Base-by-base conservation (phyloP, 2,113 vertebrate genomes). In the Mormoops blainvillei region DNA sequence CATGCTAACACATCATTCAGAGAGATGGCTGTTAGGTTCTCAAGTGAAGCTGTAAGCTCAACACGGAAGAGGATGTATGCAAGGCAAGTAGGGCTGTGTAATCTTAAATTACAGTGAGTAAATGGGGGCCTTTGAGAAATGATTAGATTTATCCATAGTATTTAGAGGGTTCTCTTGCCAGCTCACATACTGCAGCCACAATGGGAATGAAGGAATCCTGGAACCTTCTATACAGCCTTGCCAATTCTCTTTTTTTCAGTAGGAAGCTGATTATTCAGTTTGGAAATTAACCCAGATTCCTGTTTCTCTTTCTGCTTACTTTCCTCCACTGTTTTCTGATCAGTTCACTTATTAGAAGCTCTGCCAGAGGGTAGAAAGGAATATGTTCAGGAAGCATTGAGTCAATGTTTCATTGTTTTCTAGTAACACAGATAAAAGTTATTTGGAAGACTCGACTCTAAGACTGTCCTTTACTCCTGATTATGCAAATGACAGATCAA, bases 241-340 rank as follows among this genome's bases (percentile, higher is more conserved):
- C 97, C 97, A 98, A 97, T 95, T 96, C 95, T 92, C 89, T 92
- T 73, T 73, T 92, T 91, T 63, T 43, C 18, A 96, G 95, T 93
- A 97, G 94, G 97, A 97, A 96, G 97, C 95, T 97, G 97, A 98
- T 98, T 98, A 98, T 98, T 98, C 97, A 94, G 91, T 96, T 97
- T 97, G 97, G 97, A 97, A 97, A 97, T 97, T 97, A 97, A 97
- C 97, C 97, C 97, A 97, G 95, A 98, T 98, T 97, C 96, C 97
- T 89, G 97, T 92, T 96, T 96, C 95, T 94, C 95, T 98, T 96
- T 96, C 96, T 97, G 93, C 92, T 87, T 95, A 93, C 94, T 97
- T 97, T 87, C 89, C 94, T 88, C 48, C 74, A 50, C 94, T 95
- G 93, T 84, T 96, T 98, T 96, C 97, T 97, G 96, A 96, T 97